Base-by-base conservation (phyloP, 2,113 vertebrate species). In the Cyprinus carpio region DNA sequence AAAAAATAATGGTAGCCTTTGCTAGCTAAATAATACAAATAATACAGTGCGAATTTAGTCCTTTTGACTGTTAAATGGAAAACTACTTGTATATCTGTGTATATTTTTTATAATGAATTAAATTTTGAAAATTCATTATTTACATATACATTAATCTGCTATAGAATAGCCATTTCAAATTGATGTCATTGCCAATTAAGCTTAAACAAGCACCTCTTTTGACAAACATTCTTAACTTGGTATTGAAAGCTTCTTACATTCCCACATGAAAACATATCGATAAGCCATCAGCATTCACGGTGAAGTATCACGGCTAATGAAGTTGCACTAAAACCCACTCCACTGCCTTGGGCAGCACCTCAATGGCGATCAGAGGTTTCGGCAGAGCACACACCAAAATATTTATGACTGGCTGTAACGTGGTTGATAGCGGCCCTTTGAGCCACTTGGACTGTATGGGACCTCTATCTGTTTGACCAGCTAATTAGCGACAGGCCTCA, bases 381-480 rank as follows among this genome's bases (percentile, higher is more conserved):
- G 29, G 65, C 69, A 43, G 27, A 86, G 79, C 43, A 76, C 8
- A 31, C 27, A 65, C 77, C 88, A 74, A 88, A 83, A 90, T 90
- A 90, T 90, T 90, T 85, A 90, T 90, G 80, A 84, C 67, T 23
- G 1, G 74, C 85, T 87, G 87, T 87, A 88, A 88, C 78, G 78
- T 60, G 58, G 89, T 89, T 91, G 86, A 85, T 46, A 11, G 11
- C 11, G 10, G 9, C 60, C 79, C 64, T 43, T 85, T 43, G 75
- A 85, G 79, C 76, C 54, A 16, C 20, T 40, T 69, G 31, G 29
- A 81, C 71, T 82, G 81, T 58, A 58, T 43, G 65, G 37, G 67
- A 72, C 67, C 83, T 72, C 46, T 69, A 69, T 81, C 27, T 34
- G 31, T 16, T 58, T 77, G 82, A 82, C 85, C 85, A 58, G 71